Evolutionary conservation across 2,888 invertebrate species (phyloP), one percentile per base, ranked within the genome.

Genomic region (Himalopsyche anomala): DNA sequence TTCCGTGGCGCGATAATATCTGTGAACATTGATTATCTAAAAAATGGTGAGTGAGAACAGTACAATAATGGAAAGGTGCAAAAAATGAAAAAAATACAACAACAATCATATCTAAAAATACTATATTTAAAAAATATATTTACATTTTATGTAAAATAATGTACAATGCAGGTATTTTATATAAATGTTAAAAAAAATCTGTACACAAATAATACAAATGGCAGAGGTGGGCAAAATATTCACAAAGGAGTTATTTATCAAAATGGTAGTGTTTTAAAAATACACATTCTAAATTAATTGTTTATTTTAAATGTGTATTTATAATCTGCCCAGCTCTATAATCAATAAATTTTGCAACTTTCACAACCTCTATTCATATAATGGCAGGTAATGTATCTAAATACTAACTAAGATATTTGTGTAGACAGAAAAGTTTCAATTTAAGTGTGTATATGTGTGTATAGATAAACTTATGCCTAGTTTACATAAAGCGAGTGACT

Each of bases 211-310:
- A 79, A 40, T 74, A 84, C 83, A 85, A 86, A 83, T 87, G 84
- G 85, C 85, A 89, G 88, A 88, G 88, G 84, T 83, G 84, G 86
- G 86, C 88, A 88, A 87, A 89, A 86, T 85, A 83, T 83, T 74
- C 40, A 85, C 54, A 38, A 38, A 80, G n/a, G 55, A 85, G 69
- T 56, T 85, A 82, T 83, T 82, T 84, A 85, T 81, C n/a, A 85
- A 85, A 74, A 82, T 85, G 38, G 55, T 38, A 82, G 42, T 84
- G 84, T 89, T 90, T 91, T 88, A 91, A 74, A 74, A 84, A 86
- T 88, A 85, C 81, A 81, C 79, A 81, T 81, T 54, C 83, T 28
- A 87, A 85, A 87, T 80, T 42, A 42, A 56, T 54, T 42, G n/a
- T 85, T 74, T 80, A 83, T 87, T 85, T 81, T 42, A 84, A 83